Evolutionary conservation across 2,888 invertebrate species (phyloP).

Genomic region (Sphaeridia pumilis): DNA sequence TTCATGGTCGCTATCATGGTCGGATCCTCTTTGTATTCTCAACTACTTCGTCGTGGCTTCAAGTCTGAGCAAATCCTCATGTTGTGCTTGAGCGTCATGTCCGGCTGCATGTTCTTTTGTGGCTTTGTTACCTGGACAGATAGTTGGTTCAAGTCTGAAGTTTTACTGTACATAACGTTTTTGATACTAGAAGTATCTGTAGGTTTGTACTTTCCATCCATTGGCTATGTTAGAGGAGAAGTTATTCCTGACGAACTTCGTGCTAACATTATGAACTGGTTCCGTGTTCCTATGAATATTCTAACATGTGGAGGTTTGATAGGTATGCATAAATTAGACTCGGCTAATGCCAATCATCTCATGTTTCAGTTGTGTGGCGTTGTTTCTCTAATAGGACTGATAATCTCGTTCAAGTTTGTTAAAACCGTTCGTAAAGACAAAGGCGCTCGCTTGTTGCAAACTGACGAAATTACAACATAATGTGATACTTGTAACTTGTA

Average conservation of each 20-base stretch:
- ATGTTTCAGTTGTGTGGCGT: slow-evolving; percentile 29
- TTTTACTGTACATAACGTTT: slow-evolving; percentile 42
- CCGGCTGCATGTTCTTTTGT: slow-evolving; percentile 33
- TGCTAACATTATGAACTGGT: slow-evolving; percentile 48
- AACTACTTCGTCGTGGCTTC: slow-evolving; percentile 37
- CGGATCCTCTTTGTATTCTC: slow-evolving; percentile 47
- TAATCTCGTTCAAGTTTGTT: slow-evolving; percentile 24
- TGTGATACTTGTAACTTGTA: too few relatives aligned
- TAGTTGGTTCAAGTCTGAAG: slow-evolving; percentile 8
- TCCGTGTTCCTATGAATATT: slow-evolving; percentile 48
- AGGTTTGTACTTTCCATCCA: slow-evolving; percentile 47
- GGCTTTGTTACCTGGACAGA: slow-evolving; percentile 27
- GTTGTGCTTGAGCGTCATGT: slow-evolving; percentile 35
- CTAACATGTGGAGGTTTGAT: slow-evolving; percentile 45
- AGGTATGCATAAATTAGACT: slow-evolving; percentile 39
- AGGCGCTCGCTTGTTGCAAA: too few relatives aligned
- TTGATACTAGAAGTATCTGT: slow-evolving; percentile 46
- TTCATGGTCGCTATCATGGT: slow-evolving; percentile 51
- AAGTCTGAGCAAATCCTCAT: slow-evolving; percentile 37
- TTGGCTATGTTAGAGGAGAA: slow-evolving; percentile 41
- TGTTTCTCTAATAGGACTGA: slow-evolving; percentile 21
- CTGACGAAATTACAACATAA: too few relatives aligned
- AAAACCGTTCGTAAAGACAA: slow-evolving; percentile 6
- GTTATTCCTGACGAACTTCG: slow-evolving; percentile 47
- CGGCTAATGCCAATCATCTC: slow-evolving; percentile 25